phyloP scores from a whole-genome alignment of 2,113 vertebrate species.

The Psephotus haematonotus region DNA sequence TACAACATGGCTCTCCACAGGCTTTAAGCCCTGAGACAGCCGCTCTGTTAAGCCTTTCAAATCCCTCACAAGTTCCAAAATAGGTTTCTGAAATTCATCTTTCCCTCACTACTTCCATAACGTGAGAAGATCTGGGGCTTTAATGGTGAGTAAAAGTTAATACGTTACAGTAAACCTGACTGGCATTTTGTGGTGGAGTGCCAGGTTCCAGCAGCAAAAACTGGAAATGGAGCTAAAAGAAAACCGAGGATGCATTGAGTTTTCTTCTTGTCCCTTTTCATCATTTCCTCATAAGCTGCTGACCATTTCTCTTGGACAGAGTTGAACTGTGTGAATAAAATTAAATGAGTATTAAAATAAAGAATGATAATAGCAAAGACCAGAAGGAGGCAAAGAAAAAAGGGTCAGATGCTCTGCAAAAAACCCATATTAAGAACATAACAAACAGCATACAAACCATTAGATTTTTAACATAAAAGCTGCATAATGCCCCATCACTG shows the following conservation, averaged over 20 bases:
- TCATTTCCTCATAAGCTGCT: background rate
- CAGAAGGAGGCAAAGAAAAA: background rate
- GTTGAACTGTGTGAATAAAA: fast-evolving
- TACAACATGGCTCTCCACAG: fast-evolving
- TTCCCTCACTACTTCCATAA: fast-evolving
- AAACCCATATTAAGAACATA: background rate
- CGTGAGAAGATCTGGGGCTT: fast-evolving
- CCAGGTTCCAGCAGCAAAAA: background rate
- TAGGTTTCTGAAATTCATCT: background rate
- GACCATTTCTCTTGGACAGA: background rate
- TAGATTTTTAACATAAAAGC: background rate
- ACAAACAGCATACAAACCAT: background rate
- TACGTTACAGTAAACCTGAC: background rate
- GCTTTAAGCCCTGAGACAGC: fast-evolving
- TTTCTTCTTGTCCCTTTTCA: background rate
- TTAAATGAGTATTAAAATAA: background rate
- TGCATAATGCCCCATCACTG: background rate
- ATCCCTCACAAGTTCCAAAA: background rate
- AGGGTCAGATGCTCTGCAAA: background rate
- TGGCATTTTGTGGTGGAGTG: background rate
- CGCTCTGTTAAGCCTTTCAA: background rate
- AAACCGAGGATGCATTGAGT: fast-evolving
- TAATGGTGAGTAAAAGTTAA: fast-evolving
- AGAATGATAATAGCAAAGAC: background rate
- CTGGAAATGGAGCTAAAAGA: too few relatives aligned